Evolutionary conservation across 2,888 invertebrate genomes (phyloP).

Genomic region (Glomeris marginata): DNA sequence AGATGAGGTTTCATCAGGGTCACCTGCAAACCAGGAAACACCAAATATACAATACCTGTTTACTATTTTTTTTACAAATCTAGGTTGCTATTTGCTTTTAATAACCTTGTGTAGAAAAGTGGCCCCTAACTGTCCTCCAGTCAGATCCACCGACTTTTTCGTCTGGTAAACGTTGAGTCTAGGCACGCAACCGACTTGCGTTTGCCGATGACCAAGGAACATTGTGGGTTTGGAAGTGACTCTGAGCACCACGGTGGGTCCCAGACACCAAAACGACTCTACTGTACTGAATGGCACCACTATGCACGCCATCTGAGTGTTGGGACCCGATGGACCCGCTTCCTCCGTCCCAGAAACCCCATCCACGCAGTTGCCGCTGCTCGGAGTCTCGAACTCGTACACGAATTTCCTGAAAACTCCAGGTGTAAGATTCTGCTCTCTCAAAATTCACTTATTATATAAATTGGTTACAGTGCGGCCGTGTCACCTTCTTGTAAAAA

Average conservation of each 20-base stretch:
- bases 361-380: too few species aligned
- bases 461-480: too few species aligned
- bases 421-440: background rate
- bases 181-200: constrained; percentile 8
- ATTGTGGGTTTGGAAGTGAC: constrained; percentile 9
- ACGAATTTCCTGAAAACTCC: constrained; percentile 8
- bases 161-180: constrained; percentile 8
- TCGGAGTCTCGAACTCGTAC: constrained; percentile 13
- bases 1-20: constrained; percentile 7
- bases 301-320: constrained; percentile 8
- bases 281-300: constrained; percentile 11
- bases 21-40: constrained; percentile 1
- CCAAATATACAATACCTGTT: background rate
- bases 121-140: constrained; percentile 1
- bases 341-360: background rate
- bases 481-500: constrained; percentile 12
- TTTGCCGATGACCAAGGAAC: constrained; percentile 9
- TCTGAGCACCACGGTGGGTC: constrained; percentile 6
- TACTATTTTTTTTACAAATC: background rate
- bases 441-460: background rate
- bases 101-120: constrained; percentile 9
- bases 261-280: constrained; percentile 10
- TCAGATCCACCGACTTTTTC: constrained; percentile 7
- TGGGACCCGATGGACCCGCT: background rate
- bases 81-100: background rate